Evolutionary conservation across 2,113 vertebrate genomes (phyloP).

Genomic region (Tragelaphus buxtoni): DNA sequence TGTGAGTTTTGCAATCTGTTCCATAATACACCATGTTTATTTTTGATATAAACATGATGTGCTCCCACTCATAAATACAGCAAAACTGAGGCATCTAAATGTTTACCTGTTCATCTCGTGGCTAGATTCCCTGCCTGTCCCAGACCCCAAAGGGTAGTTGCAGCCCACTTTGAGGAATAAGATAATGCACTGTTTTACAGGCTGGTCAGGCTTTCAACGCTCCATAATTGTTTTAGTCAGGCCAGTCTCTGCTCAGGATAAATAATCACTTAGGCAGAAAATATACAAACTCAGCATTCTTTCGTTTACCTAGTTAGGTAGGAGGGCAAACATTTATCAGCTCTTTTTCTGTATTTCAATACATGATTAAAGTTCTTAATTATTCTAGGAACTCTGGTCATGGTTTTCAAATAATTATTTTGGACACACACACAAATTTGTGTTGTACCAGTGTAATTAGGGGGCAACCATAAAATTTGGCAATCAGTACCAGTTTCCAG

Average conservation of each 20-base stretch:
- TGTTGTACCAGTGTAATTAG: slow-evolving; percentile 65
- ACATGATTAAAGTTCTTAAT: slow-evolving; percentile 41
- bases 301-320: slow-evolving; percentile 37
- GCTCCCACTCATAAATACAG: not conserved
- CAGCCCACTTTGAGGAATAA: not conserved
- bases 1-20: not conserved
- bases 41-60: not conserved
- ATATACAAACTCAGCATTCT: slow-evolving; percentile 19
- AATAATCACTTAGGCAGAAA: not conserved
- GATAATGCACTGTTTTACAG: not conserved
- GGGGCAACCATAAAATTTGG: slow-evolving; percentile 56
- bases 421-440: slow-evolving; percentile 40
- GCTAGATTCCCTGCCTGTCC: not conserved
- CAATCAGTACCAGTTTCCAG: slow-evolving; percentile 56
- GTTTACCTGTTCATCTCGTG: not conserved
- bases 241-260: not conserved
- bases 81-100: not conserved
- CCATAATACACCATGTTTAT: not conserved
- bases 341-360: slow-evolving; percentile 41
- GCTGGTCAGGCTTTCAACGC: not conserved
- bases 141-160: not conserved
- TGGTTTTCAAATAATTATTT: slow-evolving; percentile 65
- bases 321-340: slow-evolving; percentile 48
- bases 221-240: not conserved
- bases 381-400: slow-evolving; percentile 51